phyloP scores from a whole-genome alignment of 2,888 invertebrate genomes.

The Caradrina clavipalpis region DNA sequence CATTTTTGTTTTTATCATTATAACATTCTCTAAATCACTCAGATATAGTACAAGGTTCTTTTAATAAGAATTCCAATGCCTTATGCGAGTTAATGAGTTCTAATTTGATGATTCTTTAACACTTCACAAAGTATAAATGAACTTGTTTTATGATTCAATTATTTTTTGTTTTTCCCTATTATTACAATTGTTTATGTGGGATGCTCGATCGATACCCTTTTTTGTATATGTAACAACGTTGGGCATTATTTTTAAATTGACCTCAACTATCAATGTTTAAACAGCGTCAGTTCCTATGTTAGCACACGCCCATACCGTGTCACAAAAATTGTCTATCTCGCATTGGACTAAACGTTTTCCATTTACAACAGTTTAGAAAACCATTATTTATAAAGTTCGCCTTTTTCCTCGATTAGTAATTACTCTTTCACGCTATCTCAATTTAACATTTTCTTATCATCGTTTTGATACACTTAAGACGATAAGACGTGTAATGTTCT shows the following conservation, averaged over 20 bases:
- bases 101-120: slow-evolving; percentile 46
- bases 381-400: slow-evolving; percentile 22
- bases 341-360: slow-evolving; percentile 43
- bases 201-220: slow-evolving; percentile 20
- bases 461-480: slow-evolving; percentile 72
- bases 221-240: slow-evolving; percentile 22
- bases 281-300: slow-evolving; percentile 72
- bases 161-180: slow-evolving; percentile 10
- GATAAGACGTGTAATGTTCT: slow-evolving; percentile 76
- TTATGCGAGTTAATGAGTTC: slow-evolving; percentile 37
- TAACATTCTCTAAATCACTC: slow-evolving; percentile 23
- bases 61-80: slow-evolving; percentile 32
- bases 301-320: slow-evolving; percentile 78
- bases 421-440: slow-evolving; percentile 68
- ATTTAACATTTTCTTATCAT: slow-evolving; percentile 74
- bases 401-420: slow-evolving; percentile 60
- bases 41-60: slow-evolving; percentile 20
- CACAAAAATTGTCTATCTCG: slow-evolving; percentile 60
- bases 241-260: slow-evolving; percentile 69
- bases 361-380: slow-evolving; percentile 31
- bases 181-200: slow-evolving; percentile 29
- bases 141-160: slow-evolving; percentile 5
- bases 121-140: slow-evolving; percentile 12
- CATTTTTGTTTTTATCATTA: slow-evolving; percentile 19
- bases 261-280: slow-evolving; percentile 73